Evolutionary conservation across 1,140 invertebrate genomes (phyloP), one percentile per base, ranked within the genome.

Genomic region (Drosophila elegans): DNA sequence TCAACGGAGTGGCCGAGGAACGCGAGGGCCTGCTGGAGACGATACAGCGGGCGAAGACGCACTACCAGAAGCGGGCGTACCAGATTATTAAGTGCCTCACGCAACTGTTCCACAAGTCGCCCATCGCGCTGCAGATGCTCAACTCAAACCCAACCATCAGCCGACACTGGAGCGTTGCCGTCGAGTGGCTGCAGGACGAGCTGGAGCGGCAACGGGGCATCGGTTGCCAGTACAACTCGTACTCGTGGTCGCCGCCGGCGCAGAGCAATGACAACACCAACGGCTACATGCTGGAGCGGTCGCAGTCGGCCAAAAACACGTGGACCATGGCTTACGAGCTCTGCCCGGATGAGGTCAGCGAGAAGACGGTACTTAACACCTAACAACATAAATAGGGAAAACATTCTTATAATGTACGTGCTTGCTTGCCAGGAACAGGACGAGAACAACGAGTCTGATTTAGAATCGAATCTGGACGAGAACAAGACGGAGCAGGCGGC

Each of bases 41-140:
- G 49, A 98, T 99, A 88, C 95, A 96, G 77, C 95, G 97, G 62
- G 97, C 97, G 32, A 98, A 98, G 91, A 97, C 96, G 76, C 97
- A 98, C 93, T 98, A 99, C 92, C 98, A 99, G 92, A 99, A 99
- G 93, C 93, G 98, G 74, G 97, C 98, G 38, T 99, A 99, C 93
- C 97, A 98, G 91, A 99, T 98, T 92, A 98, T 99, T 38, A 99
- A 99, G 93, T 97, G 97, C 92, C 95, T 99, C 93, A 98, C 98
- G 25, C 95, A 96, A 60, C 93, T 99, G 29, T 98, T 99, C 93
- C 95, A 95, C 73, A 97, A 97, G 80, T 98, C 97, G 92, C 95
- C 94, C 32, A 91, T 94, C 34, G 96, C 96, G 2, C 94, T 96
- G 83, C 94, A 95, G 61, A 95, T 98, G 92, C 93, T 98, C 45